Conservation (phyloP, 2,888 invertebrate species). For the Lapara coniferarum region DNA sequence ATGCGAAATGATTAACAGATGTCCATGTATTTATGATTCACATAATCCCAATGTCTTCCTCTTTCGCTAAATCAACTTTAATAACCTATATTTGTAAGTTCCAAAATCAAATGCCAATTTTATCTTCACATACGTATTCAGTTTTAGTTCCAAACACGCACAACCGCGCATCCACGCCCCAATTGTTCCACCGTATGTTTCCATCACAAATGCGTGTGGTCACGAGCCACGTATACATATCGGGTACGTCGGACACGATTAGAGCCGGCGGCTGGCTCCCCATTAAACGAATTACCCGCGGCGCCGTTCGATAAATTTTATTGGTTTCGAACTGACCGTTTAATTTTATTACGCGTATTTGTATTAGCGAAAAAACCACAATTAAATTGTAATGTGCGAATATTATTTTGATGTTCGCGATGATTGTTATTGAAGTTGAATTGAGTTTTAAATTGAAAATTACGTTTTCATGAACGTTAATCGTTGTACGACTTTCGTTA, state of each 20-base stretch:
- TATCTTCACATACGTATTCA: too few relatives aligned
- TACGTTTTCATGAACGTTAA: too few relatives aligned
- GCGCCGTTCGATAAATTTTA: conserved; percentile 57
- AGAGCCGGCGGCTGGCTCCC: conserved; percentile 58
- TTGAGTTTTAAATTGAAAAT: too few relatives aligned
- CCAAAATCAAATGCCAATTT: too few relatives aligned
- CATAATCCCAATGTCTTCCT: too few relatives aligned
- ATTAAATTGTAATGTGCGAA: conserved; percentile 19
- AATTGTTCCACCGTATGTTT: conserved; percentile 34
- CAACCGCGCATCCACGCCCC: background rate
- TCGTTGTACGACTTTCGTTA: too few relatives aligned
- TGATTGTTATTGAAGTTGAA: background rate
- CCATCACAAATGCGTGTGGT: conserved; percentile 58
- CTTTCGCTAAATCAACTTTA: too few relatives aligned
- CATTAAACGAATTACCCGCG: conserved; percentile 57
- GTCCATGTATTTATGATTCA: too few relatives aligned
- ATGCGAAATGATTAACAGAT: too few relatives aligned
- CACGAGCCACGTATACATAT: conserved; percentile 61
- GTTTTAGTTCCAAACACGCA: background rate
- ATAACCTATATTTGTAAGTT: too few relatives aligned
- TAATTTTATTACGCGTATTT: conserved; percentile 27
- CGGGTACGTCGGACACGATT: conserved; percentile 55
- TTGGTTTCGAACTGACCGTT: conserved; percentile 47
- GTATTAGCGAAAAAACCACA: conserved; percentile 23
- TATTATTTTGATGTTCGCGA: conserved; percentile 12